Evolutionary conservation across 2,113 vertebrate species (phyloP), one percentile per base, ranked within the genome.

Genomic region (Danionella cerebrum): DNA sequence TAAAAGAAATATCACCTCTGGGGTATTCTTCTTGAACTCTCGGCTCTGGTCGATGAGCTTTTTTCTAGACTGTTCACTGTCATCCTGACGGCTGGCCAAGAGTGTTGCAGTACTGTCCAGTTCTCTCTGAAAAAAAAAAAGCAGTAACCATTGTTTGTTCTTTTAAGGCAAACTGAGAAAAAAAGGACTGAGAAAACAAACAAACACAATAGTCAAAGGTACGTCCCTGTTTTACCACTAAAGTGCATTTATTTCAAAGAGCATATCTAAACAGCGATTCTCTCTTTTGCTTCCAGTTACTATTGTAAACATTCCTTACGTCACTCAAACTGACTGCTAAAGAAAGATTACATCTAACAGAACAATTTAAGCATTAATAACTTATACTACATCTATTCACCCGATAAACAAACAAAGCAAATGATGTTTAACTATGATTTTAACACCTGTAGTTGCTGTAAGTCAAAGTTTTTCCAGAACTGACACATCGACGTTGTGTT

Each of bases 1-100:
- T 33, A 33, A 33, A 33, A 33, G 29, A 24, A 1, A 2, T 2
- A 91, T 92, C 85, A 99, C 96, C 94, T 99, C 96, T 77, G 95
- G 93, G 85, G 96, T 98, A 91, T 93, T 99, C 82, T 99, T 99
- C 91, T 98, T 99, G 88, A 99, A 98, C 80, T 99, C 94, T 0
- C 95, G 93, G 88, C 96, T 99, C 86, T 98, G 94, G 82, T 99
- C 96, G 74, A 99, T 97, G 65, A 99, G 96, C 80, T 92, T 92
- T 83, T 98, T 98, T 83, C 96, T 88, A 51, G 95, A 96, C 88
- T 97, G 94, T 78, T 99, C 96, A 6, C 96, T 98, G 84, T 99
- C 96, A 89, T 99, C 96, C 88, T 99, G 96, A 84, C 96, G 88
- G 89, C 96, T 98, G 60, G 96, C 96, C 89, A 98, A 87, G 77